These are phyloP conservation scores for Phyllotreta striolata DNA, from an alignment of 2,888 invertebrate species.

Conservation along the genomic window DNA sequence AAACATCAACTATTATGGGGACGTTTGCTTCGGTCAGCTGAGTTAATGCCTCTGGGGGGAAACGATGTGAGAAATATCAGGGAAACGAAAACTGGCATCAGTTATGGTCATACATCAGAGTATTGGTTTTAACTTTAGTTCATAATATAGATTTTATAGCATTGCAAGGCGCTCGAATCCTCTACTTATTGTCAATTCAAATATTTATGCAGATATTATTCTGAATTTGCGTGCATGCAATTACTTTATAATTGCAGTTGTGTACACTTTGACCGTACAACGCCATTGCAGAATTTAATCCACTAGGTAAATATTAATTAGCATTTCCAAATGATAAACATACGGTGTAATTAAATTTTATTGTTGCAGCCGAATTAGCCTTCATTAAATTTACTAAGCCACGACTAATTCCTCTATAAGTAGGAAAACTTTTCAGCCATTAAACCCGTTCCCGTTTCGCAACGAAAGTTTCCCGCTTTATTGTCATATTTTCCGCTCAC, in stretches of 20 bases:
- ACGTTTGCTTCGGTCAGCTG: slow-evolving; percentile 51
- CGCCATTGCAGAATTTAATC: too few relatives aligned
- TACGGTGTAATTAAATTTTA: slow-evolving; percentile 24
- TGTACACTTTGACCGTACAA: too few relatives aligned
- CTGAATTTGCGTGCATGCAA: too few relatives aligned
- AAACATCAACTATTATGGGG: slow-evolving; percentile 56
- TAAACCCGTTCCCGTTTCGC: slow-evolving; percentile 23
- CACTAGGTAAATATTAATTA: not conserved
- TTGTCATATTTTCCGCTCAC: slow-evolving; percentile 32
- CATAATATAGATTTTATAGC: not conserved
- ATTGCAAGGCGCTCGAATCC: not conserved
- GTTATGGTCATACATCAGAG: not conserved
- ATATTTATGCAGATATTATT: too few relatives aligned
- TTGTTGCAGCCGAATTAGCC: slow-evolving; percentile 14
- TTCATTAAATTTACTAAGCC: slow-evolving; percentile 29
- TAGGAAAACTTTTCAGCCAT: slow-evolving; percentile 29
- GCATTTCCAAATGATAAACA: slow-evolving; percentile 15
- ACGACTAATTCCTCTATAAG: slow-evolving; percentile 30
- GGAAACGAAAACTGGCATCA: slow-evolving; percentile 16
- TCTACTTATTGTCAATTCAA: too few relatives aligned
- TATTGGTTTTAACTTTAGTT: too few relatives aligned
- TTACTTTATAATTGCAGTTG: too few relatives aligned
- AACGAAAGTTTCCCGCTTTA: slow-evolving; percentile 29
- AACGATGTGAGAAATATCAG: slow-evolving; percentile 46
- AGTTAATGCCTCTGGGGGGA: slow-evolving; percentile 48